These are phyloP conservation scores for Picathartes gymnocephalus DNA, from an alignment of 2,113 vertebrate genomes.

Conservation along the genomic window DNA sequence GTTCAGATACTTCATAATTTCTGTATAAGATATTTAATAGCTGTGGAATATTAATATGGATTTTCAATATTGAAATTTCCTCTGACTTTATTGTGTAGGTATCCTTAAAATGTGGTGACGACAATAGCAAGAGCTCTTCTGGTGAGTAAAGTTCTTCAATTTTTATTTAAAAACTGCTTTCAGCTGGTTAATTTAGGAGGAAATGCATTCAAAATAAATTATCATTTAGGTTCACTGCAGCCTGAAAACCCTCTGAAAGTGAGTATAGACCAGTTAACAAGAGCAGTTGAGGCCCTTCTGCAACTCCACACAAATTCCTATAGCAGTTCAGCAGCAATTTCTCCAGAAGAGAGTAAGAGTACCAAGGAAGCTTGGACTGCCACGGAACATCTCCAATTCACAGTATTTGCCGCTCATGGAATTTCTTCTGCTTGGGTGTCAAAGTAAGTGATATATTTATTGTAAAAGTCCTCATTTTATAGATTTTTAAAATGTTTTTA, in stretches of 20 bases:
- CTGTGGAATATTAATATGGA: background rate
- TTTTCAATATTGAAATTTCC: background rate
- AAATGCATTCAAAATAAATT: constrained; percentile 13
- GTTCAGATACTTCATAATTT: background rate
- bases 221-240: constrained; percentile 67
- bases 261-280: constrained; percentile 78
- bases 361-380: constrained; percentile 84
- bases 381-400: constrained; percentile 92
- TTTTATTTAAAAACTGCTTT: background rate
- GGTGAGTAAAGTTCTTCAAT: constrained; percentile 59
- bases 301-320: constrained; percentile 81
- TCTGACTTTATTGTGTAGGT: constrained; percentile 64
- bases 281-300: constrained; percentile 84
- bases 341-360: constrained; percentile 34
- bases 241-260: constrained; percentile 76
- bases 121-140: constrained; percentile 26
- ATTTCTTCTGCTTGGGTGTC: constrained; percentile 88
- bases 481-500: background rate
- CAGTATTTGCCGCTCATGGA: constrained; percentile 89
- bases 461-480: background rate
- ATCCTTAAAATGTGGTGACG: constrained; percentile 67
- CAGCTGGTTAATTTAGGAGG: background rate
- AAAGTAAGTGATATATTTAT: constrained; percentile 78
- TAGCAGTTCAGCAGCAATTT: constrained; percentile 17
- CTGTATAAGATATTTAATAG: background rate